Conservation (phyloP, 2,888 invertebrate genomes). For the Hipparchia sbordonii region DNA sequence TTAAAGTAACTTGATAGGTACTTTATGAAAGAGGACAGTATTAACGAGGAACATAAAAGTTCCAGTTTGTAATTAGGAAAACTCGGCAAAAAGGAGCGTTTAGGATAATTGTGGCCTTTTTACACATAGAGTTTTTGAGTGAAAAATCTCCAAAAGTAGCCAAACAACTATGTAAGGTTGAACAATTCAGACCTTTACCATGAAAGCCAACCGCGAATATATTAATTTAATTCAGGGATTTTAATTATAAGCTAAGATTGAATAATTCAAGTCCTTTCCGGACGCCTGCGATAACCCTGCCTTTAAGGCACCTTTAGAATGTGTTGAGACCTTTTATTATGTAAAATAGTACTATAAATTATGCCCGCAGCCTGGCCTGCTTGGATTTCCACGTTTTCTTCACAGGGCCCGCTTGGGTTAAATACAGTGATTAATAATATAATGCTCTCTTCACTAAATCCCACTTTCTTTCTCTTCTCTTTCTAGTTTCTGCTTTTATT, state of each 20-base stretch:
- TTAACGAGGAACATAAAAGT: constrained; percentile 13
- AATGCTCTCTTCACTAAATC: too few relatives aligned
- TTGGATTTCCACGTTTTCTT: not conserved
- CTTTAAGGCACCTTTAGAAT: constrained; percentile 7
- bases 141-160: not conserved
- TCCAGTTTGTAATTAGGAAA: constrained; percentile 13
- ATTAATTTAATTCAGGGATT: constrained; percentile 14
- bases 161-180: not conserved
- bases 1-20: not conserved
- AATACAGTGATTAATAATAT: not conserved
- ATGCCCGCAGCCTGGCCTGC: not conserved
- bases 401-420: not conserved
- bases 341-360: constrained; percentile 9
- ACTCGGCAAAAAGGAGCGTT: constrained; percentile 1
- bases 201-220: constrained; percentile 11
- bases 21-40: constrained; percentile 6
- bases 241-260: constrained; percentile 19
- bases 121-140: not conserved
- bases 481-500: too few relatives aligned
- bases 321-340: constrained; percentile 16
- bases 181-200: not conserved
- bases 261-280: constrained; percentile 12
- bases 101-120: constrained; percentile 8
- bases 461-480: too few relatives aligned
- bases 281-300: not conserved